Evolutionary conservation across 1,140 invertebrate species (phyloP).

Genomic region (Adoxophyes honmai): DNA sequence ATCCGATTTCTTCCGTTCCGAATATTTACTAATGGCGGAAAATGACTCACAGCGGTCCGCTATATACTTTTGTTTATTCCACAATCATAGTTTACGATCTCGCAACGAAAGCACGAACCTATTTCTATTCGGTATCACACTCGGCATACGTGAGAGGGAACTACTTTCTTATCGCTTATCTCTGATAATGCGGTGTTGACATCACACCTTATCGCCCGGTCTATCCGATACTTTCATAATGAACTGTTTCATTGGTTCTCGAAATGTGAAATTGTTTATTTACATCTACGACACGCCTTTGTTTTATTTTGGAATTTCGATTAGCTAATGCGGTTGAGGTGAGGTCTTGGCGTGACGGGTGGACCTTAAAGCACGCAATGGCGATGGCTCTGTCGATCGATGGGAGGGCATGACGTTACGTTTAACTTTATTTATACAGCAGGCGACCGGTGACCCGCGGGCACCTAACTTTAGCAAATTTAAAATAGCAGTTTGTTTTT

Average conservation of each 20-base stretch:
- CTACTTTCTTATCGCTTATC: slow-evolving; percentile 37
- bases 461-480: too few species aligned
- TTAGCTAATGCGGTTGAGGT: slow-evolving; percentile 34
- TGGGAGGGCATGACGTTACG: background rate
- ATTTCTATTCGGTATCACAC: background rate
- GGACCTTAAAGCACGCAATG: background rate
- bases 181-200: slow-evolving; percentile 31
- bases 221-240: background rate
- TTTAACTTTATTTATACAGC: background rate
- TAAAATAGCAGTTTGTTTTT: background rate
- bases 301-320: slow-evolving; percentile 28
- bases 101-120: background rate
- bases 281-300: slow-evolving; percentile 1
- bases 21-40: background rate
- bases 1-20: background rate
- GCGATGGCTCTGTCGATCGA: background rate
- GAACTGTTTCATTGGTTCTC: background rate
- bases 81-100: background rate
- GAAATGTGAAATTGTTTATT: slow-evolving; percentile 8
- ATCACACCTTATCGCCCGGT: background rate
- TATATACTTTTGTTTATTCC: background rate
- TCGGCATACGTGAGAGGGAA: slow-evolving; percentile 19
- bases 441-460: background rate
- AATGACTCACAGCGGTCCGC: background rate
- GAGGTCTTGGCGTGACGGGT: background rate